Percentiles rank a stretch among this genome's conserved stretches.
Conservation (phyloP, 1,140 invertebrate genomes). For the Helicoverpa zea region DNA sequence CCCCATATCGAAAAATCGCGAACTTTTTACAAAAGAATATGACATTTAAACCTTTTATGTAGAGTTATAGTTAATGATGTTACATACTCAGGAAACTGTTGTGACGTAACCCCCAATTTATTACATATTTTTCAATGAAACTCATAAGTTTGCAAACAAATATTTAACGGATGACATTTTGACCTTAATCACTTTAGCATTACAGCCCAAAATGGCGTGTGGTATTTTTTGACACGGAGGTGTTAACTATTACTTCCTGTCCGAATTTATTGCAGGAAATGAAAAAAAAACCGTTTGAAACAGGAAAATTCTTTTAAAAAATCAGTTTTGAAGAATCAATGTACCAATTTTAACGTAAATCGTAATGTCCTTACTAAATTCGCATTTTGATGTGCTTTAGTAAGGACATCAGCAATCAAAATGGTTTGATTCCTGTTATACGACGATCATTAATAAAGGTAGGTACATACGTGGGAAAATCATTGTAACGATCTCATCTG, state of each 20-base stretch:
- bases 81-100: constrained; percentile 31
- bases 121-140: constrained; percentile 5
- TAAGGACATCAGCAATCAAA: no score
- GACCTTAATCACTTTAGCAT: neutral
- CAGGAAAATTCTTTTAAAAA: neutral
- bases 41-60: constrained; percentile 23
- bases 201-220: neutral
- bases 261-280: neutral
- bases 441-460: no score
- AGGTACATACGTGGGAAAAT: constrained; percentile 3
- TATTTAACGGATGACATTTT: neutral
- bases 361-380: no score
- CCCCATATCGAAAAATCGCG: neutral
- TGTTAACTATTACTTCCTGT: neutral
- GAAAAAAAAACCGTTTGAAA: neutral
- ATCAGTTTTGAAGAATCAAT: no score
- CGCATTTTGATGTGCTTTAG: no score
- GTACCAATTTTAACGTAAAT: no score
- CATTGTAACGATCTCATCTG: constrained; percentile 14
- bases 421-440: no score
- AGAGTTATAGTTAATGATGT: neutral
- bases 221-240: neutral
- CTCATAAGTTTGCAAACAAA: constrained; percentile 1
- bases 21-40: constrained; percentile 10
- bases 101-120: constrained; percentile 6